Evolutionary conservation across 2,113 vertebrate genomes (phyloP).

Genomic region (Microcebus griseorufus): DNA sequence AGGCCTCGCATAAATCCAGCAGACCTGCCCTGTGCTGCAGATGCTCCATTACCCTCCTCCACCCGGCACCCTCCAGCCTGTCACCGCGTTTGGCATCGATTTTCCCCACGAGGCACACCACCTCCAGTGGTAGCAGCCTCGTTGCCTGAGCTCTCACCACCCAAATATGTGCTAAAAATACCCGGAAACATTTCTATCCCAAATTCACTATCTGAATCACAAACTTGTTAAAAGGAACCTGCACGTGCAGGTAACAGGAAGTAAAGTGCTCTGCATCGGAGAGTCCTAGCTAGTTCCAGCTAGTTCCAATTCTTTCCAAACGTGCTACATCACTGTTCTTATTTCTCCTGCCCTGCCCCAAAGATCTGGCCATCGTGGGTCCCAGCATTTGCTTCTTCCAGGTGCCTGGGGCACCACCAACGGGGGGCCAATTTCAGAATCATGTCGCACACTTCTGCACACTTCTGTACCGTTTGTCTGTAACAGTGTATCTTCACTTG

Average conservation of each 20-base stretch:
- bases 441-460: neutral
- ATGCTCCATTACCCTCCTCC: neutral
- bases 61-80: neutral
- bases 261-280: rapidly evolving
- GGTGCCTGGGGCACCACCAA: neutral
- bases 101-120: neutral
- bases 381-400: neutral
- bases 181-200: neutral
- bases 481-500: neutral
- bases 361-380: neutral
- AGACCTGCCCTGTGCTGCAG: neutral
- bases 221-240: neutral
- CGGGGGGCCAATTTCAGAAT: conserved; percentile 4
- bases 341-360: neutral
- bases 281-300: neutral
- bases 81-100: neutral
- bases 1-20: neutral
- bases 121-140: neutral
- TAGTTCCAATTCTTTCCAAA: neutral
- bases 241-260: neutral
- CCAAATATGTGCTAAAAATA: neutral
- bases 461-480: neutral
- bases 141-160: neutral
- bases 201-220: neutral
- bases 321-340: neutral